Conservation (phyloP, 37 sponge, comb jelly and placozoan species). For the Spongilla lacustris region DNA sequence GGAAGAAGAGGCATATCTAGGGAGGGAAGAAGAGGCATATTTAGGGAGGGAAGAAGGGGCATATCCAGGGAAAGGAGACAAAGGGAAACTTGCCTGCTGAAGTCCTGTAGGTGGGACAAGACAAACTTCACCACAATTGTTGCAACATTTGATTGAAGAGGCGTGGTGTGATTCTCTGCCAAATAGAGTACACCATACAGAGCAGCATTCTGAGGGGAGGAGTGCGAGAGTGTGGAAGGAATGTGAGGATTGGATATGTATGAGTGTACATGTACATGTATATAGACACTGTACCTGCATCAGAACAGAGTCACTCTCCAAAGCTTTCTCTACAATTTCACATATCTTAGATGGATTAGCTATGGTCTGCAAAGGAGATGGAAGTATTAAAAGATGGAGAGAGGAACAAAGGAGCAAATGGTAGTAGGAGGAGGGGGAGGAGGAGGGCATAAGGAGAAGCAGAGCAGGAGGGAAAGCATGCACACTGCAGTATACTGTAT, state of each 20-base stretch:
- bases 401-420: constrained; percentile 4
- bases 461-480: background rate
- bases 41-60: no score
- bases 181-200: constrained; percentile 65
- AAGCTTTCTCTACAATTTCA: constrained; percentile 55
- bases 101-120: background rate
- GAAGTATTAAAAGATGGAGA: background rate
- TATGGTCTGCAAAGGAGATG: constrained; percentile 10
- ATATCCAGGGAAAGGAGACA: background rate
- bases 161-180: constrained; percentile 41
- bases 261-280: background rate
- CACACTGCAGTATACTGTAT: no score
- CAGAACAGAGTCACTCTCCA: constrained; percentile 17
- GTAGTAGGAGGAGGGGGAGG: constrained; percentile 1
- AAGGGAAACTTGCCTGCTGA: constrained; percentile 16
- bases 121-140: constrained; percentile 36
- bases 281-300: constrained; percentile 46
- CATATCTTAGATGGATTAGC: constrained; percentile 42
- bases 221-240: background rate
- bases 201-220: constrained; percentile 44
- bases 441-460: background rate
- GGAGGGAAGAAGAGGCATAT: no score
- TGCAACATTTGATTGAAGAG: constrained; percentile 7
- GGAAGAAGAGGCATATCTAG: no score
- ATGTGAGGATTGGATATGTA: background rate